phyloP scores from a whole-genome alignment of 2,888 invertebrate species.

The Torymus auratus region DNA sequence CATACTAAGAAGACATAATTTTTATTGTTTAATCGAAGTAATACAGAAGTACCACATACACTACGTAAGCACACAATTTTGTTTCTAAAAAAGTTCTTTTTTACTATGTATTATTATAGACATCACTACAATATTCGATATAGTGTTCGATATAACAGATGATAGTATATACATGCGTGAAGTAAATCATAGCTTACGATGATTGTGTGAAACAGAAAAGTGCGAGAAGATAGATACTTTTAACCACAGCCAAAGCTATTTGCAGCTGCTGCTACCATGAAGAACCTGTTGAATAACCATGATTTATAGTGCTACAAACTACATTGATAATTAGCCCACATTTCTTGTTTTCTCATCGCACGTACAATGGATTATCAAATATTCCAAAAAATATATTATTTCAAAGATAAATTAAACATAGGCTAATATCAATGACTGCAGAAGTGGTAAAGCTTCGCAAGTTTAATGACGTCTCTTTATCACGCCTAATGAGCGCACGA shows the following conservation, averaged over 20 bases:
- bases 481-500: not conserved
- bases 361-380: no score
- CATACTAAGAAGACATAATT: not conserved
- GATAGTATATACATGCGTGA: slow-evolving; percentile 18
- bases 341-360: not conserved
- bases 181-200: slow-evolving; percentile 33
- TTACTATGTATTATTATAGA: slow-evolving; percentile 1
- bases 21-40: slow-evolving; percentile 13
- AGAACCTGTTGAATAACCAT: slow-evolving; percentile 32
- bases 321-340: slow-evolving; percentile 4
- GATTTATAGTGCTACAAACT: slow-evolving; percentile 16
- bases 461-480: not conserved
- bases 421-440: not conserved
- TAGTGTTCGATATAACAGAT: not conserved
- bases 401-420: not conserved
- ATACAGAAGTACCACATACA: slow-evolving; percentile 4
- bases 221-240: slow-evolving; percentile 30
- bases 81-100: not conserved
- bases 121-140: not conserved
- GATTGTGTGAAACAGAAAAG: slow-evolving; percentile 26
- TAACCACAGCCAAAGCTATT: slow-evolving; percentile 38
- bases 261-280: slow-evolving; percentile 20
- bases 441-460: not conserved
- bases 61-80: slow-evolving; percentile 1
- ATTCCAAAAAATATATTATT: no score